Evolutionary conservation across 1,140 invertebrate species (phyloP), one percentile per base, ranked within the genome.

Genomic region (Bombus confusus): DNA sequence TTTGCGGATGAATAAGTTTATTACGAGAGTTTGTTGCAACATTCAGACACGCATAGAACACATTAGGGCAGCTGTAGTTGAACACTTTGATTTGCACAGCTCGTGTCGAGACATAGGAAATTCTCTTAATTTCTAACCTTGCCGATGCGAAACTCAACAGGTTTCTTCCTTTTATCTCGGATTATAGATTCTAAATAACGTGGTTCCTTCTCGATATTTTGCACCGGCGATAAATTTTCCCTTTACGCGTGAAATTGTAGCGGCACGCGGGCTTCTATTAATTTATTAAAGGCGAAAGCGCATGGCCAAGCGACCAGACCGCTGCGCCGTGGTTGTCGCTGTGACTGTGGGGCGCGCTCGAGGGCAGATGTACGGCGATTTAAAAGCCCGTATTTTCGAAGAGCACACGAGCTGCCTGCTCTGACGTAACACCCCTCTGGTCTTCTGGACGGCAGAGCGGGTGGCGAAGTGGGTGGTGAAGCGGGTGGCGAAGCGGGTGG

Each of bases 371-470:
- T 68, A 43, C 47, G 75, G 31, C 66, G 81, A 87, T 85, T 88
- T 76, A 74, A 69, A 62, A n/a, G 68, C 73, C 86, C 76, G 86
- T 85, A 88, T 88, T 87, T 80, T 86, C 87, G 86, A 83, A 90
- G 84, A 80, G 84, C 85, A 86, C 86, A 86, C 85, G 85, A 85
- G 62, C 80, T 76, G 79, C 34, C 75, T 74, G 57, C 12, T 82
- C 62, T 37, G 74, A 31, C 43, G 71, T 52, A 71, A 87, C 76
- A 34, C 34, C 34, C 9, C 47, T 15, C 18, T 52, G 47, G 47
- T 6, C 47, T 52, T 37, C 10, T 68, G 18, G 3, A 37, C 22
- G 15, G 22, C 15, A 5, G 15, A 41, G 25, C 52, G 78, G 64
- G 86, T 74, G 59, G 59, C 3, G 34, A 37, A 37, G 34, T 3